Evolutionary conservation across 2,113 vertebrate genomes (phyloP).

Genomic region (Dascyllus trimaculatus): DNA sequence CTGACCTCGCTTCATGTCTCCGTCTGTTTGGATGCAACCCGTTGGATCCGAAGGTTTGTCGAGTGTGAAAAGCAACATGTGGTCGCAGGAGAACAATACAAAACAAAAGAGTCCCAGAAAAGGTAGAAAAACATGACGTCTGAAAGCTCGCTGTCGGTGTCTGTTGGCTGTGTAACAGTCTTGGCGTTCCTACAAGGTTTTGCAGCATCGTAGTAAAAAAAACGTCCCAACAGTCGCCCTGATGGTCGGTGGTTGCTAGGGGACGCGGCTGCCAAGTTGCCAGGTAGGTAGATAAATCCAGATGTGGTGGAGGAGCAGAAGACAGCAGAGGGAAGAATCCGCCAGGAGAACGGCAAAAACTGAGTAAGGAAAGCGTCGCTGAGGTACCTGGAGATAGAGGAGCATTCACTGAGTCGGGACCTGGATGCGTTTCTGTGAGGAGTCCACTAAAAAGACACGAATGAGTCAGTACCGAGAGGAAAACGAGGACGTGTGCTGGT

Average conservation of each 20-base stretch:
- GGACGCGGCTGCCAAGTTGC: conserved; percentile 9
- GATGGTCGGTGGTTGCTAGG: conserved; percentile 70
- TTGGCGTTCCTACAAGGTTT: conserved; percentile 86
- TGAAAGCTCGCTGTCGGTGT: background rate
- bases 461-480: conserved; percentile 13
- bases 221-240: conserved; percentile 75
- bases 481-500: conserved; percentile 89
- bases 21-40: conserved; percentile 84
- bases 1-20: conserved; percentile 77
- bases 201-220: conserved; percentile 88
- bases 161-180: conserved; percentile 88
- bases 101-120: conserved; percentile 54
- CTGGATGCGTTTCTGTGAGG: conserved; percentile 85
- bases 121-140: conserved; percentile 23
- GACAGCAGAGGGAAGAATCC: conserved; percentile 63
- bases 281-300: conserved; percentile 57
- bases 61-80: conserved; percentile 71
- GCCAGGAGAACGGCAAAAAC: conserved; percentile 75
- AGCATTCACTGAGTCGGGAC: conserved; percentile 93
- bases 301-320: conserved; percentile 69
- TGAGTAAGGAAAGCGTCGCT: conserved; percentile 77
- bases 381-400: conserved; percentile 92
- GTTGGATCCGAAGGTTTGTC: conserved; percentile 87
- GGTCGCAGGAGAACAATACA: conserved; percentile 60
- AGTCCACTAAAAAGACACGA: conserved; percentile 84